These are phyloP conservation scores for Aspidapion aeneum DNA, from an alignment of 2,888 invertebrate species.

Conservation along the genomic window DNA sequence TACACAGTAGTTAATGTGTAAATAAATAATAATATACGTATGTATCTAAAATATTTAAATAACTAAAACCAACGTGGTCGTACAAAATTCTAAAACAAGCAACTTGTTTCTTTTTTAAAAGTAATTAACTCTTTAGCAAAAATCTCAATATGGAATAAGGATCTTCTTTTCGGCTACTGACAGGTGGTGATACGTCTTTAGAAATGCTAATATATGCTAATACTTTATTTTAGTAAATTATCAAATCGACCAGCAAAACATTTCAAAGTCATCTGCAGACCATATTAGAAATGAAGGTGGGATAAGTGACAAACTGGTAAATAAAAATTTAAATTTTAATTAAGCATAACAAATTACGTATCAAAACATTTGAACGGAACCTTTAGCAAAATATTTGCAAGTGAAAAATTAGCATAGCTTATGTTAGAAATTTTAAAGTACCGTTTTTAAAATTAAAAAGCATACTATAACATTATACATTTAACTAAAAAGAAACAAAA, in stretches of 20 bases:
- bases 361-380: no score
- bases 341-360: no score
- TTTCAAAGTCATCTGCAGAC: not conserved
- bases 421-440: no score
- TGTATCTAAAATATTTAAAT: no score
- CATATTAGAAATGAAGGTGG: not conserved
- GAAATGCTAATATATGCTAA: not conserved
- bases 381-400: no score
- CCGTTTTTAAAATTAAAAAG: no score
- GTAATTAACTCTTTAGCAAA: not conserved
- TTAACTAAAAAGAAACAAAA: no score
- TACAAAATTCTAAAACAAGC: not conserved
- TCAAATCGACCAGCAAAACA: not conserved
- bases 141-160: not conserved
- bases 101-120: not conserved
- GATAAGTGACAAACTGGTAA: not conserved
- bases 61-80: not conserved
- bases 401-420: no score
- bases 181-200: not conserved
- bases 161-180: not conserved
- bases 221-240: not conserved
- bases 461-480: no score
- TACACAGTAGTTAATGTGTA: no score
- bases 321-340: not conserved
- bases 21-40: no score